Evolutionary conservation across 2,113 vertebrate species (phyloP), one percentile per base, ranked within the genome.

Genomic region (Hyperopisus bebe): DNA sequence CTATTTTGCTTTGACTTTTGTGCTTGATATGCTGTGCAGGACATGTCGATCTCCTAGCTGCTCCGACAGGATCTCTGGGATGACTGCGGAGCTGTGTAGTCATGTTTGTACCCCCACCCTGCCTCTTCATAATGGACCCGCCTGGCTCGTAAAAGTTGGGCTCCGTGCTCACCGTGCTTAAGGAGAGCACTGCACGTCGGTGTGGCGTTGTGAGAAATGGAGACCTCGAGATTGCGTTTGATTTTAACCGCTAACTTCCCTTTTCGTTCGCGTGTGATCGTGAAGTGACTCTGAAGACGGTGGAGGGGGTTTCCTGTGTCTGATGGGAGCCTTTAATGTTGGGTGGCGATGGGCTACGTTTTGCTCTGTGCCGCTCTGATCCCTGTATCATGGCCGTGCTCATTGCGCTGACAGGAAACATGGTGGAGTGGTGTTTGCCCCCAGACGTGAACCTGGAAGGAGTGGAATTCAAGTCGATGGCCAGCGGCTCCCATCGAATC

Each of bases 401-500:
- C 24, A 44, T 46, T 87, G 90, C 88, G 92, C 91, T 87, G 89
- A 51, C 94, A 99, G 98, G 98, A 90, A 99, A 99, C 92, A 98
- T 99, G 96, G 95, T 99, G 0, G 98, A 99, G 90, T 99, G 98
- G 98, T 99, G 97, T 91, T 94, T 98, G 92, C 98, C 98, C 91
- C 97, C 98, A 87, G 98, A 99, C 91, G 94, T 99, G 74, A 97
- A 99, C 93, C 95, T 99, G 1, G 98, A 99, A 80, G 98, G 98
- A 0, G 97, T 99, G n/a, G 98, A 99, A 92, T 99, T 99, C 95
- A 99, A 99, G 94, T 99, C 98, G 0, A 99, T 99, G 97, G 98
- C 98, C 93, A 99, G 98, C 0, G 98, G 98, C 11, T 99, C 98
- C 88, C 98, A 99, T 92, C 97, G 98, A 94, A 96, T 99, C 91